These are phyloP conservation scores for Eulemur macaco DNA, from an alignment of 2,113 vertebrate species.

Conservation along the genomic window DNA sequence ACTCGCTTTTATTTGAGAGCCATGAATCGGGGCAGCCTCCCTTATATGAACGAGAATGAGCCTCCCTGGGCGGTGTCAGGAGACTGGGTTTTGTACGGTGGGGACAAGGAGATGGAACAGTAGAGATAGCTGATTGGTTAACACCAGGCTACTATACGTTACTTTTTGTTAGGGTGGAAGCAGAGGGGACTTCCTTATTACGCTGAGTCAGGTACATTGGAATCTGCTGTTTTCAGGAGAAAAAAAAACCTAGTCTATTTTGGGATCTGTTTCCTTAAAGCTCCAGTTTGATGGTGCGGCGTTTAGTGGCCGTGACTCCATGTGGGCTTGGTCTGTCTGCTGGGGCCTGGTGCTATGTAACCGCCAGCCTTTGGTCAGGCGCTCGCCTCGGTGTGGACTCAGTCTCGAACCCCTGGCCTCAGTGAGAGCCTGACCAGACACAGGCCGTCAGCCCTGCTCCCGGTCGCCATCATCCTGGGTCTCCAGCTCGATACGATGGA, in stretches of 20 bases:
- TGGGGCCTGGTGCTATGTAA: not conserved
- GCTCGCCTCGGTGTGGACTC: no score
- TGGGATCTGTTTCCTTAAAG: not conserved
- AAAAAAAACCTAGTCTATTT: not conserved
- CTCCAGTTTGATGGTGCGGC: not conserved
- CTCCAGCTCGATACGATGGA: not conserved
- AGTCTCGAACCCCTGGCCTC: no score
- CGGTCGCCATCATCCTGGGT: no score
- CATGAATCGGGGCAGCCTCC: not conserved
- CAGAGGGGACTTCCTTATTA: not conserved
- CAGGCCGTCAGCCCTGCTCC: no score
- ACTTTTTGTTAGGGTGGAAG: not conserved
- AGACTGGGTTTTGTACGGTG: not conserved
- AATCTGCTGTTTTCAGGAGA: not conserved
- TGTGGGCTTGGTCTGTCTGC: not conserved
- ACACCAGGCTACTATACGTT: not conserved
- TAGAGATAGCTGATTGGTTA: not conserved
- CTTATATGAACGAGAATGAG: not conserved
- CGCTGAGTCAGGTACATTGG: not conserved
- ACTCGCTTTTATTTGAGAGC: not conserved
- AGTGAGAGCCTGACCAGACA: no score
- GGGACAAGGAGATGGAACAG: not conserved
- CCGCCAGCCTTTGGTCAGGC: no score
- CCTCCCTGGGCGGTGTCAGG: not conserved
- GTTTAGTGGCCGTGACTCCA: not conserved